Percentiles rank a stretch among this genome's conserved stretches.
Evolutionary conservation across 2,113 vertebrate species (phyloP).

Genomic region (Apteryx owenii): DNA sequence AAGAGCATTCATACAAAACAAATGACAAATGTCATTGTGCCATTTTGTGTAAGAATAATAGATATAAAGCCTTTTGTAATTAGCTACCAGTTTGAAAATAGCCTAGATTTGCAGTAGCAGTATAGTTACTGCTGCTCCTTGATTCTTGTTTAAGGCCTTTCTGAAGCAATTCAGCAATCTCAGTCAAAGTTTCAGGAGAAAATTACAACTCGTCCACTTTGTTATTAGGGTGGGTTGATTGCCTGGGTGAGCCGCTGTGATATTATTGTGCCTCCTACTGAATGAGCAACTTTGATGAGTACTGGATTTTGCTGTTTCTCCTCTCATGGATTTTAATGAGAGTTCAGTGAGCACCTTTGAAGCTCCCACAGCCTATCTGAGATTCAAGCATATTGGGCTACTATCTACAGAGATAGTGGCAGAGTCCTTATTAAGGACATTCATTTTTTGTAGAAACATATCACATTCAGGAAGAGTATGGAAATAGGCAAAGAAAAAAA

Average conservation of each 20-base stretch:
- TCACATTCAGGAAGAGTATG: not conserved
- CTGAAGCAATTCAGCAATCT: not conserved
- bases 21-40: not conserved
- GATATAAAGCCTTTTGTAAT: not conserved
- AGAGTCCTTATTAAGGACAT: not conserved
- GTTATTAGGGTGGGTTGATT: rapidly evolving
- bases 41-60: not conserved
- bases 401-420: not conserved
- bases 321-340: not conserved
- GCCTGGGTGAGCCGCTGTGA: not conserved
- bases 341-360: not conserved
- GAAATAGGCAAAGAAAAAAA: not conserved
- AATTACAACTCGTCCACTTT: not conserved
- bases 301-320: not conserved
- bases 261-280: not conserved
- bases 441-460: not conserved
- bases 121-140: not conserved
- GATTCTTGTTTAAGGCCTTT: not conserved
- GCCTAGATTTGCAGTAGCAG: not conserved
- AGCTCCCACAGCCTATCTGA: not conserved
- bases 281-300: not conserved
- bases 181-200: not conserved
- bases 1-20: not conserved
- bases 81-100: not conserved
- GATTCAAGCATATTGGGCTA: not conserved